Base-by-base conservation (phyloP, 2,113 vertebrate genomes). In the Genyomyrus donnyi region DNA sequence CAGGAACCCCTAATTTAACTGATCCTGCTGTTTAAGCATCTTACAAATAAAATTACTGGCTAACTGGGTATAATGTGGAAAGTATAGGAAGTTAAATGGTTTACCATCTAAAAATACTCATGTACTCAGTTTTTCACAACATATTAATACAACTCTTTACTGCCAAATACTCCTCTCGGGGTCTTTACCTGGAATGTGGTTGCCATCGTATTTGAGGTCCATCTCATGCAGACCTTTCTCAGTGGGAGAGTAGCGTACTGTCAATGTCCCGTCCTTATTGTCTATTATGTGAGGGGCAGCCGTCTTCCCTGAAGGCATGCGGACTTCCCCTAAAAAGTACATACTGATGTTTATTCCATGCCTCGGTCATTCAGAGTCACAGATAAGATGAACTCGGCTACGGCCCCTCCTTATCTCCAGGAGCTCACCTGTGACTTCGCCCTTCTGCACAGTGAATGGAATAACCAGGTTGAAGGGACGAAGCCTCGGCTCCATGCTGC, bases 151-250 rank as follows among this genome's bases (percentile, higher is more conserved):
- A 35, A 87, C 10, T n/a, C 10, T 3, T 80, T 21, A 77, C 21
- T 49, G 35, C 50, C 5, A 56, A 58, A 10, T 3, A 21, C 45
- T 1, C 6, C 19, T 74, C 13, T 48, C 24, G 13, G 62, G 35
- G 31, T 10, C 91, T 94, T 89, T 93, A 99, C 98, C 98, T 0
- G 98, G 98, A 92, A 99, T 99, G 94, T 99, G 98, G 94, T 98
- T 99, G 92, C 97, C 97, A 0, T 99, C 98, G 0, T 98, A 99
- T 92, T 98, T 99, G 93, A 99, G 99, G 91, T 99, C 98, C 98
- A 99, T 99, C 94, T 98, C 98, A 0, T 99, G 98, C 88, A 99
- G 96, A 3, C 98, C 98, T 91, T 96, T 97, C 94, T 99, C 98
- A 0, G 95, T 97, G 46, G 98, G 98, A 0, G 97, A 95, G 0